Base-by-base conservation (phyloP, 2,888 invertebrate genomes). In the Epistrophe grossulariae region DNA sequence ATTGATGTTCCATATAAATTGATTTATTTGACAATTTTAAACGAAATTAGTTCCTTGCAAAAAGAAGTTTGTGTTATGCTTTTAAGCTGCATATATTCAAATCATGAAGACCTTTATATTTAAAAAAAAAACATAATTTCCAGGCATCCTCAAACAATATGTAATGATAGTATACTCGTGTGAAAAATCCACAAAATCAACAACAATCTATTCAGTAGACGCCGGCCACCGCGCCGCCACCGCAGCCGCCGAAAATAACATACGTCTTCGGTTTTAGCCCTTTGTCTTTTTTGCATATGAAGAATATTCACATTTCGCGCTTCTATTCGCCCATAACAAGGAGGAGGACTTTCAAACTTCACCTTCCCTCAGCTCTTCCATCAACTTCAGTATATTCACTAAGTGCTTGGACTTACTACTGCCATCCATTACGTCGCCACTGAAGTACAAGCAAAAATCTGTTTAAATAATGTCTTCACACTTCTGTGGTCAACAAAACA, bases 391-490 rank as follows among this genome's bases (percentile, higher is more conserved):
- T 40, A 62, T 13, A 62, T 13, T 62, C 62, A 40, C 64, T 45
- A 17, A 62, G 59, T 48, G 35, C 57, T 62, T 40, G 40, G 40
- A 17, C 66, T 50, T 57, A n/a, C 79, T 17, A 70, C 70, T 70
- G 50, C 59, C 77, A 73, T 77, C 72, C 60, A 72, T 81, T 68
- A 73, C 79, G 71, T 77, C 72, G 48, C 77, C 77, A 60, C 59
- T 62, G 40, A 45, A 71, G 79, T 85, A 87, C 74, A 83, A 70
- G 73, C 70, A 87, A 74, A 87, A 87, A 79, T 83, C 74, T 87
- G 87, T 87, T 87, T 74, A 79, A 87, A 87, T 87, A 88, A 84
- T 84, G 74, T 88, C 84, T 88, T 88, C 88, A 88, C 88, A 88
- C 88, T 88, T 88, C 88, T 88, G 79, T 88, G 84, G 62, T 77